Percentiles rank a stretch among this genome's conserved stretches.
Conservation (phyloP, 1,140 invertebrate genomes). For the Heliconius congener region DNA sequence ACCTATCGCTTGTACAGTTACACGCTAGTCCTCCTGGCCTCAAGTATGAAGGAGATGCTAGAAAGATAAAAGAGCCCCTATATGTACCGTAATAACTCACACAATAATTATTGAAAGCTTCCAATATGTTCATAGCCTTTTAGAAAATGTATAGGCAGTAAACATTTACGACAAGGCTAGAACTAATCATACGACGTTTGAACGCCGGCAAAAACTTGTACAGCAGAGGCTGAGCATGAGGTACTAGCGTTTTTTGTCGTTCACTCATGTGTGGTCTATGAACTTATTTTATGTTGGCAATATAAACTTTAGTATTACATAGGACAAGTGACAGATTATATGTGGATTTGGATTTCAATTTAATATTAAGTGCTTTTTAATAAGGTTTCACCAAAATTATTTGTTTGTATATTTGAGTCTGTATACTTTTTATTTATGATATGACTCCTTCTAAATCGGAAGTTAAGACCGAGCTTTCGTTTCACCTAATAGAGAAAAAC, state of each 20-base stretch:
- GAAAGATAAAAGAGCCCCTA: background rate
- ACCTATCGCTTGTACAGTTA: too few relatives aligned
- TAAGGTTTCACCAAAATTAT: background rate
- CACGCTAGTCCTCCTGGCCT: too few relatives aligned
- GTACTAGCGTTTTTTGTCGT: background rate
- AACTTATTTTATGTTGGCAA: slow-evolving; percentile 23
- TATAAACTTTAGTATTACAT: slow-evolving; percentile 11
- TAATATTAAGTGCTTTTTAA: background rate
- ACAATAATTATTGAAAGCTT: background rate
- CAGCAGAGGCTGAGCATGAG: background rate
- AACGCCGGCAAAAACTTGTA: slow-evolving; percentile 19
- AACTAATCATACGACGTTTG: slow-evolving; percentile 27
- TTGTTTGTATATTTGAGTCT: background rate
- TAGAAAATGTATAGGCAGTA: slow-evolving; percentile 19
- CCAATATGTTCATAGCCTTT: slow-evolving; percentile 1
- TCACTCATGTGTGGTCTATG: slow-evolving; percentile 22
- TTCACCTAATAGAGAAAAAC: too few relatives aligned
- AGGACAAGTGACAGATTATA: slow-evolving; percentile 22
- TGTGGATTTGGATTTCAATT: slow-evolving; percentile 7
- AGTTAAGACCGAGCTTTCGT: background rate
- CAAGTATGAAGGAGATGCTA: too few relatives aligned
- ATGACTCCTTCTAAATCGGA: background rate
- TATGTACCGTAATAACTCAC: background rate
- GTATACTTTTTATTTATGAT: background rate
- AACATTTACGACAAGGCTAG: slow-evolving; percentile 24